Base-by-base conservation (phyloP, 2,888 invertebrate genomes). In the Bibio marci region DNA sequence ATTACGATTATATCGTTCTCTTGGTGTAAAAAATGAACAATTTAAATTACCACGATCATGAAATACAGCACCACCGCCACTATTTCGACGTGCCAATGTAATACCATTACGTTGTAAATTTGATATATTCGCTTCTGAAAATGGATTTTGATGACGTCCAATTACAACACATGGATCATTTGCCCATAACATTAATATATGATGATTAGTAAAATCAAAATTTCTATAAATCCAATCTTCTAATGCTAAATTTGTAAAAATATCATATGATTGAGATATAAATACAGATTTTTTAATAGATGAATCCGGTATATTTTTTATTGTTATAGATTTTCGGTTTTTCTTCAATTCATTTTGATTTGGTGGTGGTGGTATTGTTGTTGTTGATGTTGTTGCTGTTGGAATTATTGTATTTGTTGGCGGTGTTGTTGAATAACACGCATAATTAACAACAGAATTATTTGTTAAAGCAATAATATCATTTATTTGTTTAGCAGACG, bases 71-170 rank as follows among this genome's bases (percentile, higher is more conserved):
- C 95, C 97, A 43, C 98, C 85, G 22, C 97, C 97, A 60, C 94
- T 94, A 54, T 87, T 87, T 31, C 98, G 71, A 41, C 98, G 71
- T 0, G 85, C 94, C 43, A 94, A 52, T 11, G 71, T 66, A 41
- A 95, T 76, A 13, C 76, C 77, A 31, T 70, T 66, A 36, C 75
- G 71, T 44, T 67, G 56, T 36, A 85, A 58, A 31, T 69, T 67
- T 3, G 74, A 68, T 3, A 87, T 64, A 58, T 95, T 83, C 2
- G 86, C 80, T 59, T 98, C 97, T 26, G 78, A 58, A 82, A 94
- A 98, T 1, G 94, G 91, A 62, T 98, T 98, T 61, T 97, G 97
- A 61, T 95, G 88, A 41, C 88, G 74, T 6, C 98, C 98, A 56
- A 97, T 78, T 5, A 98, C 94, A 39, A 98, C 86, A 56, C 90